A percentile compares a stretch with the other conserved stretches of the same genome.
These are phyloP conservation scores for Chamaetylas fuelleborni DNA, from an alignment of 2,113 vertebrate species.

Conservation along the genomic window DNA sequence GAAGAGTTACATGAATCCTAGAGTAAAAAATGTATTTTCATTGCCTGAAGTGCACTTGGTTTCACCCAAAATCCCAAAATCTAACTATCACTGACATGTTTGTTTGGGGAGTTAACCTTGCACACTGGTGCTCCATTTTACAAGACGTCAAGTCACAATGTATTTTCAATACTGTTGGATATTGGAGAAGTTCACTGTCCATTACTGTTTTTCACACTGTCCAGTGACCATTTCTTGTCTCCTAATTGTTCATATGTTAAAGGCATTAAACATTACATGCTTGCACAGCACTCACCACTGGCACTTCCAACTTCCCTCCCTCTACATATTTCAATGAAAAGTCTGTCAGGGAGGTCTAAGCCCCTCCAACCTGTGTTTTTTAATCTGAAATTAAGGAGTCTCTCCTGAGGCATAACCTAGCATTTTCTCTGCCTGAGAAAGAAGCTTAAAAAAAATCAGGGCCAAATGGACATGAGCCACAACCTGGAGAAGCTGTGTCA, in stretches of 20 bases:
- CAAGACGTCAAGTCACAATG: background rate
- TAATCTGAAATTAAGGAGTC: background rate
- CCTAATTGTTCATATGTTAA: background rate
- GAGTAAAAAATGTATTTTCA: background rate
- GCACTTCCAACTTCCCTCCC: background rate
- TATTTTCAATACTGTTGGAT: background rate
- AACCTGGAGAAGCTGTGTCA: background rate
- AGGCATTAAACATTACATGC: background rate
- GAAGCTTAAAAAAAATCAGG: background rate
- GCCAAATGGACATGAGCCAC: background rate
- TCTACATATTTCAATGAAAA: background rate
- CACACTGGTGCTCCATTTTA: background rate
- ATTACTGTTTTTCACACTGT: background rate
- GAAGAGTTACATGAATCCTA: background rate
- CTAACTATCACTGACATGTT: background rate
- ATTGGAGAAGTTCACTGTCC: background rate
- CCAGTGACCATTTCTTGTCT: background rate
- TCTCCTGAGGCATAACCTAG: background rate
- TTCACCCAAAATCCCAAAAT: background rate
- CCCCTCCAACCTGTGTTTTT: background rate
- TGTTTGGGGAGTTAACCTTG: background rate
- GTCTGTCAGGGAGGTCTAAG: background rate
- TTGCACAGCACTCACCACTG: background rate
- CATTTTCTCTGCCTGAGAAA: background rate
- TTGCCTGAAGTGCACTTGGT: background rate